Conservation (phyloP, 1,140 invertebrate species). For the Drosophila varians region DNA sequence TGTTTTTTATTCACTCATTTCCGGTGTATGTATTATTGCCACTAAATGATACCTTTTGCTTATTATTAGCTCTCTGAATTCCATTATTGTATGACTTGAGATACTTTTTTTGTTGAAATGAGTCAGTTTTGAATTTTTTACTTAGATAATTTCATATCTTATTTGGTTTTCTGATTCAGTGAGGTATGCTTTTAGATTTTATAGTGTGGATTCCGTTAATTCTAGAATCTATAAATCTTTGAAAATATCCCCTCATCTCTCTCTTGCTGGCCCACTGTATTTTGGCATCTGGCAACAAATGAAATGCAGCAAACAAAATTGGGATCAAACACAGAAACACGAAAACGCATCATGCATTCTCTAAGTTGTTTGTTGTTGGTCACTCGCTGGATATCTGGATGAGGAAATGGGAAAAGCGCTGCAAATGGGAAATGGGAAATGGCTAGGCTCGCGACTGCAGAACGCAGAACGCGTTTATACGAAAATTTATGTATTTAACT, state of each 20-base stretch:
- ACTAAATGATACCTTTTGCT: constrained; percentile 31
- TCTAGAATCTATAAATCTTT: background rate
- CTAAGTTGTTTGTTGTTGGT: constrained; percentile 40
- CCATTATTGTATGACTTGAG: background rate
- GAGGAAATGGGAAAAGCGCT: background rate
- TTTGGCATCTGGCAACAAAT: constrained; percentile 12
- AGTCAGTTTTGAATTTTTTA: background rate
- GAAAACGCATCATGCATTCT: constrained; percentile 47
- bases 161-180: background rate
- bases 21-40: constrained; percentile 15
- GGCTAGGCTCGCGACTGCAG: constrained; percentile 55
- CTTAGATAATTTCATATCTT: background rate
- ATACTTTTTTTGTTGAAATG: background rate
- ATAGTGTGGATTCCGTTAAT: too few relatives aligned
- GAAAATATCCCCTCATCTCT: background rate
- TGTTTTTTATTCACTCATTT: constrained; percentile 18
- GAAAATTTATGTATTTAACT: constrained; percentile 82
- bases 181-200: background rate
- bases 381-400: constrained; percentile 1
- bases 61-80: constrained; percentile 22
- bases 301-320: constrained; percentile 41
- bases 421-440: constrained; percentile 35
- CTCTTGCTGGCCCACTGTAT: background rate
- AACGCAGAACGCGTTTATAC: constrained; percentile 79
- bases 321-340: constrained; percentile 23